Base-by-base conservation (phyloP, 2,797 vertebrate species). In the Pelobates cultripes region DNA sequence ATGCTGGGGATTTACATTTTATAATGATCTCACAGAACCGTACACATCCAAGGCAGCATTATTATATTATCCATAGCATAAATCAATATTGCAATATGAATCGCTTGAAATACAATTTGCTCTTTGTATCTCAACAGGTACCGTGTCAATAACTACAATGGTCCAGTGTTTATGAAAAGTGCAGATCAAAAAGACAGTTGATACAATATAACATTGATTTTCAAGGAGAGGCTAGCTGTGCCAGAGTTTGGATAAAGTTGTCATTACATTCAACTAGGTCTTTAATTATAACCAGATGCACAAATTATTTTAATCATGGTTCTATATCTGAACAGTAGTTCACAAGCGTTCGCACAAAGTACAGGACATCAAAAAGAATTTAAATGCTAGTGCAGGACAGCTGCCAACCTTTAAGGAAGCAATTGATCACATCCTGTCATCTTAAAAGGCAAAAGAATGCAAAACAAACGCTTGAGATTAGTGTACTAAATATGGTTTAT, bases 211-310 rank as follows among this genome's bases (percentile, higher is more conserved):
- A 55, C 81, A 75, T 78, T 75, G 81, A 78, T 83, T 83, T 64
- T 89, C 87, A 86, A 91, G 90, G 90, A 85, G 90, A 89, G 89
- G 87, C 87, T 86, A 79, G 74, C 85, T 88, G 85, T 88, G 85
- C 86, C 91, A 88, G 67, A 60, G 67, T 79, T 73, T 14, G 67
- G 89, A 92, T 93, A 90, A 91, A 92, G 88, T 91, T 93, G 90
- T 93, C 92, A 91, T 91, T 94, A 91, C 45, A 4, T 89, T 91
- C 91, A 91, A 89, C 87, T 88, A 84, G 87, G 87, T 87, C 92
- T 95, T 92, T 94, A 93, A 94, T 94, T 94, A 94, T 92, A 92
- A 90, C 86, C 91, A 94, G 92, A 92, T 93, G 92, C 91, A 90
- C 93, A 90, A 91, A 94, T 94, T 93, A 93, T 93, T 94, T 94